Evolutionary conservation across 2,797 vertebrate genomes (phyloP).

Genomic region (Squalus acanthias): DNA sequence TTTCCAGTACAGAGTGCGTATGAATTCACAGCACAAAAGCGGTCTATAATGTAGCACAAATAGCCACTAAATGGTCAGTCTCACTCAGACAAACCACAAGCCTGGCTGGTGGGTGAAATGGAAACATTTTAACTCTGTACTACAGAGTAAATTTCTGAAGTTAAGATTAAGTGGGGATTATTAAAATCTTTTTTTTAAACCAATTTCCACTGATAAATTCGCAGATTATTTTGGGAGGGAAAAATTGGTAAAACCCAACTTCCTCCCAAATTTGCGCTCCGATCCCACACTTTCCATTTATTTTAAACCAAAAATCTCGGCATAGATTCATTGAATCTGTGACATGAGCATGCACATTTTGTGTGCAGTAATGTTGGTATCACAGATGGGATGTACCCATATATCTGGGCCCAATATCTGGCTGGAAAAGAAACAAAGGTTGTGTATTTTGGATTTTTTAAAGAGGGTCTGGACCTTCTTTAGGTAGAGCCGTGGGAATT

Average conservation of each 20-base stretch:
- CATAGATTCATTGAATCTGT: too few relatives aligned
- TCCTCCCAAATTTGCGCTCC: too few relatives aligned
- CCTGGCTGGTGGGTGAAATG: background rate
- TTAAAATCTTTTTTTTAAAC: background rate
- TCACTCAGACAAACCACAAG: background rate
- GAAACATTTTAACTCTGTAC: background rate
- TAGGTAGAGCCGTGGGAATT: too few relatives aligned
- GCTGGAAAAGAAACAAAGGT: too few relatives aligned
- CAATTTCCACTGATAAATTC: background rate
- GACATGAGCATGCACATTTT: too few relatives aligned
- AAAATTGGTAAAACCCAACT: background rate
- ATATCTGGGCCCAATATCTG: too few relatives aligned
- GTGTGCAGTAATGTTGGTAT: too few relatives aligned
- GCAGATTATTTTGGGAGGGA: background rate
- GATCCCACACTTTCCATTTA: too few relatives aligned
- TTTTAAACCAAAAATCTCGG: too few relatives aligned
- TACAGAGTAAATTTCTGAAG: background rate
- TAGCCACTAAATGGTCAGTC: background rate
- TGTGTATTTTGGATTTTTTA: too few relatives aligned
- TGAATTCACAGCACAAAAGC: background rate
- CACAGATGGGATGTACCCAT: too few relatives aligned
- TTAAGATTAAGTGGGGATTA: background rate
- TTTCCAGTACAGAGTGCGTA: background rate
- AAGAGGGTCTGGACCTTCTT: too few relatives aligned
- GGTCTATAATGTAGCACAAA: background rate